A percentile compares a stretch with the other conserved stretches of the same genome.
Conservation (phyloP, 2,113 vertebrate species). For the Fulmarus glacialis region DNA sequence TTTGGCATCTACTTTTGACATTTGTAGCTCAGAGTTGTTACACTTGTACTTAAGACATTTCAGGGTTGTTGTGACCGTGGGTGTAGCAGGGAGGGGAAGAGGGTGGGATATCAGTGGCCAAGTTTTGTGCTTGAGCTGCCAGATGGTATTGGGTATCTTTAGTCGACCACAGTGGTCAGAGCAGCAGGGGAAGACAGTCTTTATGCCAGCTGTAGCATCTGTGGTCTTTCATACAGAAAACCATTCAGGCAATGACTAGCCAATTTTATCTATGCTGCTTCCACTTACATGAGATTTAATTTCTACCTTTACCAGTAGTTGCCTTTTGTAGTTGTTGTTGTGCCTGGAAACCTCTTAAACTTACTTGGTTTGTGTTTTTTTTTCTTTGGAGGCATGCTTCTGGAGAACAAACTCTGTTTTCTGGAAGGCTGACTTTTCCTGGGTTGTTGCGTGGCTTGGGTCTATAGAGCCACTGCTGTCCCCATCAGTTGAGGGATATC, state of each 20-base stretch:
- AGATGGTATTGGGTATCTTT: background rate
- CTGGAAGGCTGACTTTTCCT: background rate
- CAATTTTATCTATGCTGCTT: background rate
- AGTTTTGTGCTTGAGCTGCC: background rate
- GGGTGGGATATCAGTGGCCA: background rate
- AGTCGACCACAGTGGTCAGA: accelerated
- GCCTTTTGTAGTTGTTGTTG: background rate
- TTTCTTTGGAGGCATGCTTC: background rate
- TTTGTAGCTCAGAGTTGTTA: background rate
- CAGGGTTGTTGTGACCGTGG: accelerated
- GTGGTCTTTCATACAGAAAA: background rate
- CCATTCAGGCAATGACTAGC: background rate
- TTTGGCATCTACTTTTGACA: background rate
- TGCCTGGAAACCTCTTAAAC: background rate
- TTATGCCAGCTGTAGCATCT: background rate
- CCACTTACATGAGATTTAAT: background rate
- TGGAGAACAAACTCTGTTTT: background rate
- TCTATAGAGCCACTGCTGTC: background rate
- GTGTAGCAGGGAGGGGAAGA: background rate
- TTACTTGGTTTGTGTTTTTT: background rate
- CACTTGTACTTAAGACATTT: background rate
- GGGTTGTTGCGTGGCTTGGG: background rate
- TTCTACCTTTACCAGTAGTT: background rate
- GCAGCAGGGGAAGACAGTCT: background rate
- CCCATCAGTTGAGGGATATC: background rate